A percentile compares a stretch with the other conserved stretches of the same genome.
These are phyloP conservation scores for Trachelipus rathkii DNA, from an alignment of 1,140 invertebrate genomes.

Conservation along the genomic window DNA sequence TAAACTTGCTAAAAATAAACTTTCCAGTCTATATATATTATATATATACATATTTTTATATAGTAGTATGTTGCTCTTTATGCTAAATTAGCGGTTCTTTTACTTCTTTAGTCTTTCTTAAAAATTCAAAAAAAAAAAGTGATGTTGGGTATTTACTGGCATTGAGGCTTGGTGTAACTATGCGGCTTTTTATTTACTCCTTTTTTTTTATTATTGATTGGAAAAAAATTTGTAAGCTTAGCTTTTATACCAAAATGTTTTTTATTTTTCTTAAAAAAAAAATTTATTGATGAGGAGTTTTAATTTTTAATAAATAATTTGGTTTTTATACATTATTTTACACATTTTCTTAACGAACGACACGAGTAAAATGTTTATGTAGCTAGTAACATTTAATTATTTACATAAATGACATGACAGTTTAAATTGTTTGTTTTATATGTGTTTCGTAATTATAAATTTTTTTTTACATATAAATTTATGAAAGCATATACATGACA, in stretches of 20 bases:
- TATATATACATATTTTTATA: not conserved
- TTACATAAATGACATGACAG: too few species aligned
- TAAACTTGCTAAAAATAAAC: too few species aligned
- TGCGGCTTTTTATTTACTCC: conserved; percentile 24
- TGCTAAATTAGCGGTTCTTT: not conserved
- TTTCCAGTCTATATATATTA: too few species aligned
- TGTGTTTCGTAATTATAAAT: too few species aligned
- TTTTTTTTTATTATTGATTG: conserved; percentile 14
- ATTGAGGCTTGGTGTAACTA: conserved; percentile 30
- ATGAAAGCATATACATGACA: too few species aligned
- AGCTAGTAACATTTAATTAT: too few species aligned
- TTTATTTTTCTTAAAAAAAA: not conserved
- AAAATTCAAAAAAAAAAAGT: not conserved
- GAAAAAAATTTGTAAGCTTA: conserved; percentile 19
- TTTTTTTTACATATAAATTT: too few species aligned
- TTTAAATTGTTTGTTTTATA: too few species aligned
- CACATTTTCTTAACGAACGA: too few species aligned
- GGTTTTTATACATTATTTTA: not conserved
- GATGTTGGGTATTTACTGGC: not conserved
- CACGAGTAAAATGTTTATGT: too few species aligned
- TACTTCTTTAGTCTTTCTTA: not conserved
- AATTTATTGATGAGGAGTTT: not conserved
- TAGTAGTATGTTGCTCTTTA: conserved; percentile 7
- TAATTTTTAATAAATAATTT: not conserved
- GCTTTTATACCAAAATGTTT: conserved; percentile 12